phyloP scores from a whole-genome alignment of 2,113 vertebrate species.

The Willisornis vidua region DNA sequence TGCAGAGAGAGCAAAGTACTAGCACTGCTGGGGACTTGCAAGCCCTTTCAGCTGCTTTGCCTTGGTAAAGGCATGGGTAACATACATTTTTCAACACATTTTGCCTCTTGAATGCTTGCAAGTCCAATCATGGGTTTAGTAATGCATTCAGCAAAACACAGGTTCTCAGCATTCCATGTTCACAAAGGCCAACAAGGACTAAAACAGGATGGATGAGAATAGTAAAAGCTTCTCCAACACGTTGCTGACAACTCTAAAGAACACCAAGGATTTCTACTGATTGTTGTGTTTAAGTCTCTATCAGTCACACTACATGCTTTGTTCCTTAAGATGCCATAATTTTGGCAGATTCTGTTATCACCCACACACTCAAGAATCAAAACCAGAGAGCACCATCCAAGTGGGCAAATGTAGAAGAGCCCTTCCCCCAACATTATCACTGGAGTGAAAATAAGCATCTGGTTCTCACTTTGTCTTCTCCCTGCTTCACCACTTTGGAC shows the following conservation, averaged over 20 bases:
- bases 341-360: neutral
- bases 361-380: neutral
- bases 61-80: neutral
- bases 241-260: constrained; percentile 2
- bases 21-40: neutral
- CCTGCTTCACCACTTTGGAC: neutral
- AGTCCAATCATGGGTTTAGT: neutral
- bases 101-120: neutral
- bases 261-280: constrained; percentile 16
- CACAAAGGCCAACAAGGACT: neutral
- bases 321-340: neutral
- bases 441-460: neutral
- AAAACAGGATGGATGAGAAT: constrained; percentile 17
- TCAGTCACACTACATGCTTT: constrained; percentile 25
- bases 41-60: neutral
- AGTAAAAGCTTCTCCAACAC: neutral
- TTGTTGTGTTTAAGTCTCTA: constrained; percentile 9
- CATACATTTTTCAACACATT: neutral
- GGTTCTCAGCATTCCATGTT: neutral
- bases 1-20: neutral
- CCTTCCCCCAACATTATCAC: neutral
- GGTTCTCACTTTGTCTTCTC: neutral
- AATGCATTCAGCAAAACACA: constrained; percentile 15
- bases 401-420: neutral
- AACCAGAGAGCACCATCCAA: neutral